These are phyloP conservation scores for Nannoperca obscura DNA, from an alignment of 2,797 vertebrate genomes.

Conservation along the genomic window DNA sequence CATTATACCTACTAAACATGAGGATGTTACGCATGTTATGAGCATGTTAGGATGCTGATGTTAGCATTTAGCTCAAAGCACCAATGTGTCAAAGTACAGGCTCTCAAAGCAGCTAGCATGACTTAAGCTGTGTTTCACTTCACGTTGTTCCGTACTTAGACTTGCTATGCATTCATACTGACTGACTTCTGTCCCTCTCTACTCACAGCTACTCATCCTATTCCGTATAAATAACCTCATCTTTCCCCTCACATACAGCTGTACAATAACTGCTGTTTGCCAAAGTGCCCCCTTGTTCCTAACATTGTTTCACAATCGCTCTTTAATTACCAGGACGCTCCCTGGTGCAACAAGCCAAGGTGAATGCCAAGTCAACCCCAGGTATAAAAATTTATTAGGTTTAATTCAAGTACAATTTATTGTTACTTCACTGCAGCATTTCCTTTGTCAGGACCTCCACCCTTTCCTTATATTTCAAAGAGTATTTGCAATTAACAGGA, in stretches of 20 bases:
- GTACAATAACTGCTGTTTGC: background rate
- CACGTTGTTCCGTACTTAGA: too few relatives aligned
- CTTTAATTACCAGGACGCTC: constrained; percentile 60
- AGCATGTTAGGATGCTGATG: background rate
- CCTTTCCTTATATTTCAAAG: constrained; percentile 19
- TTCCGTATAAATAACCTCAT: constrained; percentile 3
- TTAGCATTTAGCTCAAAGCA: too few relatives aligned
- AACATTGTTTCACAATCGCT: constrained; percentile 34
- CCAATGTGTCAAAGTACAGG: background rate
- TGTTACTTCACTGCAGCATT: constrained; percentile 7
- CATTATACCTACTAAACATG: background rate
- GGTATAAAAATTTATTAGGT: constrained; percentile 65
- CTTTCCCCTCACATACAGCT: background rate
- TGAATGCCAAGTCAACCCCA: constrained; percentile 62
- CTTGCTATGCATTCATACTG: too few relatives aligned
- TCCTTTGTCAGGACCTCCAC: constrained; percentile 18
- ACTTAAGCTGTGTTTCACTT: too few relatives aligned
- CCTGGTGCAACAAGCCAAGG: constrained; percentile 49
- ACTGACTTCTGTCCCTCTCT: background rate
- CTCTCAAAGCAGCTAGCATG: background rate
- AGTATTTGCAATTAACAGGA: constrained; percentile 9
- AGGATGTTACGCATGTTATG: background rate
- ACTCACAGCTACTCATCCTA: background rate
- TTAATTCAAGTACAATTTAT: constrained; percentile 38
- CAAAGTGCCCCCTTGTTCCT: constrained; percentile 11